Evolutionary conservation across 2,797 vertebrate genomes (phyloP), one percentile per base, ranked within the genome.

Genomic region (Chloroceryle amazona): DNA sequence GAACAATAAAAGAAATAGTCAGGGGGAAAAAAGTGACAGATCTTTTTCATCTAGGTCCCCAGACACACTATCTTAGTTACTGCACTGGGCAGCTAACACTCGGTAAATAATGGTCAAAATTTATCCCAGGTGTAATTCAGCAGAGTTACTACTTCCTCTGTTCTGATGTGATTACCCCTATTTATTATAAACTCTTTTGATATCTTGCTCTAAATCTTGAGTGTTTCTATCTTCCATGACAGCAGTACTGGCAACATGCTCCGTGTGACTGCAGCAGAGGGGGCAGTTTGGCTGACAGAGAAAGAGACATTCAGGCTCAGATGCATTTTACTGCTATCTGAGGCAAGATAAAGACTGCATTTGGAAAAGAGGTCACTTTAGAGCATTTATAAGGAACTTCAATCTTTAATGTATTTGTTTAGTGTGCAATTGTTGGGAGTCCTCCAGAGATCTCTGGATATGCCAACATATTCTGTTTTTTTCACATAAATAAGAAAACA

Each of bases 71-170:
- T 47, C 42, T 76, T 72, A 65, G 79, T 66, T 90, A 21, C 84
- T 60, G 57, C 70, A 26, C 52, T 74, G 75, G 5, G 57, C 37
- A 88, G 37, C 65, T 71, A 74, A 41, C 79, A 57, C 31, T 63
- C 37, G 28, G 63, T 91, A 96, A 96, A 91, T 95, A 96, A 83
- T 35, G 49, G 37, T n/a, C 52, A 52, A 83, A 74, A 90, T 91
- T 90, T 87, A 78, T 93, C 91, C 96, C 91, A 91, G 63, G 68
- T 96, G 79, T 86, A 96, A 92, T 66, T 82, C 49, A 80, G 39
- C 1, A 0, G 46, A 80, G 63, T 88, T 91, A 81, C 72, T 63
- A 74, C 33, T 91, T 91, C 31, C 60, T 93, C 33, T 60, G 68
- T 60, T 91, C 5, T 2, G 68, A 47, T 71, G 57, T 35, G 65